Evolutionary conservation across 2,888 invertebrate species (phyloP).

Genomic region (Lithosia quadra): DNA sequence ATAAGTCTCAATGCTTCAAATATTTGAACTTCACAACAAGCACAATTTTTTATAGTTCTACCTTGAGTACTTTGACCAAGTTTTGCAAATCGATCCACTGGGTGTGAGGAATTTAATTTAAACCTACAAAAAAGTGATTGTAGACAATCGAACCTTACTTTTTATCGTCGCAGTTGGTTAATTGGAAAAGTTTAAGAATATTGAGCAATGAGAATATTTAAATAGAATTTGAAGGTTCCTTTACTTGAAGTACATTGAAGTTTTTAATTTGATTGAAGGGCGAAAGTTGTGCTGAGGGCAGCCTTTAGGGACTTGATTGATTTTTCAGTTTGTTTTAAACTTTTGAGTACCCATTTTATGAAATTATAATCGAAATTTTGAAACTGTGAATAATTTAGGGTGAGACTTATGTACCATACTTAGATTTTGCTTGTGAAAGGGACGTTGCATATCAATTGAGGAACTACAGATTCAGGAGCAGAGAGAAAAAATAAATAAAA

Average conservation of each 20-base stretch:
- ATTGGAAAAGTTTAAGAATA: slow-evolving; percentile 57
- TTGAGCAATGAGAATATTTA: slow-evolving; percentile 40
- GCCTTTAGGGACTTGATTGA: slow-evolving; percentile 9
- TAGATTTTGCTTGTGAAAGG: background rate
- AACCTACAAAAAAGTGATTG: slow-evolving; percentile 46
- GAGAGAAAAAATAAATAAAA: background rate
- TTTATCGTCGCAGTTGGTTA: slow-evolving; percentile 50
- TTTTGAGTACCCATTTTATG: slow-evolving; percentile 6
- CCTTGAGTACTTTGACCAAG: slow-evolving; percentile 37
- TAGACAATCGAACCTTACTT: slow-evolving; percentile 53
- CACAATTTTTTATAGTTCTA: slow-evolving; percentile 20
- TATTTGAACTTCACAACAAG: slow-evolving; percentile 12
- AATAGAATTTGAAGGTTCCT: slow-evolving; percentile 20
- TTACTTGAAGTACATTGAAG: slow-evolving; percentile 12
- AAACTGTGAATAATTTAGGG: background rate
- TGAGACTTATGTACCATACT: background rate
- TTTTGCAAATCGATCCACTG: slow-evolving; percentile 24
- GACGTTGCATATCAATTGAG: background rate
- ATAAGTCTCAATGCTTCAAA: slow-evolving; percentile 6
- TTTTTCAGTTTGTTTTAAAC: slow-evolving; percentile 15
- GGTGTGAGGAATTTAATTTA: slow-evolving; percentile 56
- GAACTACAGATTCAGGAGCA: background rate
- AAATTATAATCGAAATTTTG: background rate
- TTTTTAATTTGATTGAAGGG: slow-evolving; percentile 24
- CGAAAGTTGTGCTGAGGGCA: slow-evolving; percentile 3